These are phyloP conservation scores for Xanthostigma xanthostigma DNA, from an alignment of 2,888 invertebrate species.

Conservation along the genomic window DNA sequence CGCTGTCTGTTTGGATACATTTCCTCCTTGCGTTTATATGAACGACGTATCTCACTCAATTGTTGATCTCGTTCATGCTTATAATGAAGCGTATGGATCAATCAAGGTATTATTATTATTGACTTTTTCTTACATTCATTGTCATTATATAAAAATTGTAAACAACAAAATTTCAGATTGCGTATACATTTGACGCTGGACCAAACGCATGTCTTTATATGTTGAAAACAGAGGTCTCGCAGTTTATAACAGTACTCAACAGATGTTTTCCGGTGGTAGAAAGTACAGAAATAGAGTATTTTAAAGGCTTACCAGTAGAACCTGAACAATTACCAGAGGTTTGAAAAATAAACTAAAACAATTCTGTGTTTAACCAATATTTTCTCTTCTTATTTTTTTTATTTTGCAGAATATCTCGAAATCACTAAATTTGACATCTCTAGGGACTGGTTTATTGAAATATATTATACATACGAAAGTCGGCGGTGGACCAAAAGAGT, in stretches of 20 bases:
- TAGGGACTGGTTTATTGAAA: constrained; percentile 43
- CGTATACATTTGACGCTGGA: constrained; percentile 98
- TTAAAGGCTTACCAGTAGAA: constrained; percentile 37
- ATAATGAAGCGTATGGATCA: constrained; percentile 53
- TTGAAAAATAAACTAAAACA: constrained; percentile 10
- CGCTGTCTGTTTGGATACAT: constrained; percentile 83
- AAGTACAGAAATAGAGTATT: constrained; percentile 29
- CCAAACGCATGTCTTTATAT: constrained; percentile 89
- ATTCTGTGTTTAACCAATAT: constrained; percentile 8
- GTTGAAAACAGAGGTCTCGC: constrained; percentile 55
- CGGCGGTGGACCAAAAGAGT: constrained; percentile 59
- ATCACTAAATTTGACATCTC: constrained; percentile 8
- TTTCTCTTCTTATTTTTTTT: neutral
- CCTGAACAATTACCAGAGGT: constrained; percentile 19
- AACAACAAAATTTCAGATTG: constrained; percentile 37
- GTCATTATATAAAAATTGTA: neutral
- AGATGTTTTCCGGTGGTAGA: constrained; percentile 51
- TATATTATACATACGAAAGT: constrained; percentile 74
- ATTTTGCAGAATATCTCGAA: constrained; percentile 16
- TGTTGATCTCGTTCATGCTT: constrained; percentile 63
- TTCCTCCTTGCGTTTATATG: constrained; percentile 87
- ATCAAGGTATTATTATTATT: constrained; percentile 35
- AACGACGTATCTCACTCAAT: constrained; percentile 75
- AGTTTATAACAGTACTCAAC: constrained; percentile 50
- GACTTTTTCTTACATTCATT: neutral